Conservation (phyloP, 2,113 vertebrate species). For the Lepus americanus region DNA sequence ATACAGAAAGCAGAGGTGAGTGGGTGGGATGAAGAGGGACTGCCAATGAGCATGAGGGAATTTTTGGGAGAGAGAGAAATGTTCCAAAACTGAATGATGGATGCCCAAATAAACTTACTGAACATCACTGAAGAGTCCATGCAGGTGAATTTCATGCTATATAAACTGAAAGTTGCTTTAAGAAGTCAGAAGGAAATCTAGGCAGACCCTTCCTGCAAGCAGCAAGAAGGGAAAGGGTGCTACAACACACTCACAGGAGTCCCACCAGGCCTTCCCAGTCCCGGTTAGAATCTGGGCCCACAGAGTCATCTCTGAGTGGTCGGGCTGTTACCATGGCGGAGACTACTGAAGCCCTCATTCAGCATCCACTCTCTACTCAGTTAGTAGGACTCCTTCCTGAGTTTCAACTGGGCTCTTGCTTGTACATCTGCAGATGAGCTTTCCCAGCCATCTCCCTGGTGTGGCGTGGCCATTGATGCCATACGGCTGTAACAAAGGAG, state of each 20-base stretch:
- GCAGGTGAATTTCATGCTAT: not conserved
- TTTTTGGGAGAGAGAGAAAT: not conserved
- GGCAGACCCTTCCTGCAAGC: not conserved
- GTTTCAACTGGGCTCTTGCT: not conserved
- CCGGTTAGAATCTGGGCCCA: not conserved
- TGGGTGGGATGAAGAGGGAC: not conserved
- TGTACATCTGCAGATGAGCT: not conserved
- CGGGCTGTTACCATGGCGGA: not conserved
- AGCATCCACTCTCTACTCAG: not conserved
- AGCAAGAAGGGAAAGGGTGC: not conserved
- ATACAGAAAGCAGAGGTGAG: not conserved
- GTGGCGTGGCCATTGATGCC: not conserved
- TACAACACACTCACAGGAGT: not conserved
- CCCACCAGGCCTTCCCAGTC: not conserved
- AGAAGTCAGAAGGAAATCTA: not conserved
- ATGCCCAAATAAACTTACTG: not conserved
- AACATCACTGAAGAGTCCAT: not conserved
- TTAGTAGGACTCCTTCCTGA: slow-evolving; percentile 10
- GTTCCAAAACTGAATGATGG: not conserved
- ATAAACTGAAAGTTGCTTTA: no score
- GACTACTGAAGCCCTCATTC: not conserved
- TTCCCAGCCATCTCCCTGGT: not conserved
- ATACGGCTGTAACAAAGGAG: not conserved
- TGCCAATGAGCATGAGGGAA: not conserved
- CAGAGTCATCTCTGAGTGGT: not conserved